These are phyloP conservation scores for Synanthedon vespiformis DNA, from an alignment of 2,888 invertebrate species.

Conservation along the genomic window DNA sequence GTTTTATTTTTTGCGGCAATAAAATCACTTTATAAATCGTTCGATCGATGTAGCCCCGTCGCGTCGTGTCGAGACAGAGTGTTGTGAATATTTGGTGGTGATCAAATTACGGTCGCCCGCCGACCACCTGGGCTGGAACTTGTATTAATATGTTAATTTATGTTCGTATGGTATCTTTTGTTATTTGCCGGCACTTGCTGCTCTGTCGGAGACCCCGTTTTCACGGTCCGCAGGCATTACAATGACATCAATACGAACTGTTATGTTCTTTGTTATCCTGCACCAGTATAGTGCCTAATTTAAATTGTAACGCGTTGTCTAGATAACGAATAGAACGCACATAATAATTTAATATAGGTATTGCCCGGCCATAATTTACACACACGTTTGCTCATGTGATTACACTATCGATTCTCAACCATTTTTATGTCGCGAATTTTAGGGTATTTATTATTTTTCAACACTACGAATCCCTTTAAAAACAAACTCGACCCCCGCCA, in stretches of 20 bases:
- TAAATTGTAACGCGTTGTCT: no score
- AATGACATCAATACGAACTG: neutral
- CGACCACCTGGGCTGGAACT: slow-evolving; percentile 39
- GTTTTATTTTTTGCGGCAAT: neutral
- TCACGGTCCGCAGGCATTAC: neutral
- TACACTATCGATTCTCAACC: no score
- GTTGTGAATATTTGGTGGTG: neutral
- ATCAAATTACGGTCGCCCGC: slow-evolving; percentile 35
- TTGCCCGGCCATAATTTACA: no score
- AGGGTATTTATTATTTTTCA: no score
- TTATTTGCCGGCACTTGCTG: slow-evolving; percentile 10
- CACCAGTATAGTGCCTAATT: no score
- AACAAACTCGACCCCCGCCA: no score
- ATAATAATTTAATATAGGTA: no score
- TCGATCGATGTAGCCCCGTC: neutral
- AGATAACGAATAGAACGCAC: no score
- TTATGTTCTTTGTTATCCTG: no score
- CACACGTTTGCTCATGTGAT: no score
- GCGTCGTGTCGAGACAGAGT: neutral
- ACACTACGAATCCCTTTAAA: no score
- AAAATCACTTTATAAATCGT: neutral
- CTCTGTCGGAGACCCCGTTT: slow-evolving; percentile 15
- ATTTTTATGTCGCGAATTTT: no score
- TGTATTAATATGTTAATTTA: slow-evolving; percentile 31
- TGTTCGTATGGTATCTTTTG: slow-evolving; percentile 10